These are phyloP conservation scores for Verasper variegatus DNA, from an alignment of 2,113 vertebrate species.

Conservation along the genomic window DNA sequence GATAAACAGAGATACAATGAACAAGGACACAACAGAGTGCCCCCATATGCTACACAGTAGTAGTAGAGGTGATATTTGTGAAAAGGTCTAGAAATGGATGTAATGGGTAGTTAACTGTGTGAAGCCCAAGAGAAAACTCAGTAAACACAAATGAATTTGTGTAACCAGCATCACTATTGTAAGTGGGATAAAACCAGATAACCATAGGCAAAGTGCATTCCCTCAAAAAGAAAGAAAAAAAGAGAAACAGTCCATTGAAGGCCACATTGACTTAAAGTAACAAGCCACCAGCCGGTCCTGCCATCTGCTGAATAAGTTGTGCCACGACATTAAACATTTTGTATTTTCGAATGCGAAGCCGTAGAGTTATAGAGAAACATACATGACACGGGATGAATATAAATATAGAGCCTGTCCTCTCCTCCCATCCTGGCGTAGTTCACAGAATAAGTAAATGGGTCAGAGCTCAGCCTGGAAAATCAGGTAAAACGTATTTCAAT, in stretches of 20 bases:
- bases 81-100: not conserved
- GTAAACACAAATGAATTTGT: conserved; percentile 11
- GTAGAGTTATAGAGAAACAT: not conserved
- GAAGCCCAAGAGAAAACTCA: no score
- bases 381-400: not conserved
- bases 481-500: no score
- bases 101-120: not conserved
- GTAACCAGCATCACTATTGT: conserved; percentile 42
- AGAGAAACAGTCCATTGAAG: conserved; percentile 1
- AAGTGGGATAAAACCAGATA: conserved; percentile 48
- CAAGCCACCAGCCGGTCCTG: conserved; percentile 1
- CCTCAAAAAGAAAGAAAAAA: not conserved
- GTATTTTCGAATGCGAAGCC: not conserved
- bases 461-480: no score
- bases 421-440: not conserved
- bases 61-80: conserved; percentile 40
- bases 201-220: conserved; percentile 44
- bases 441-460: no score
- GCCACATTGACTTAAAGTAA: conserved; percentile 3
- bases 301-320: conserved; percentile 21
- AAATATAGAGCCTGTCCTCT: not conserved
- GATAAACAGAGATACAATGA: conserved; percentile 36
- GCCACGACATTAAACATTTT: conserved; percentile 2
- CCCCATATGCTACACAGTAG: conserved; percentile 35
- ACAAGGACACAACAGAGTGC: conserved; percentile 44